Evolutionary conservation across 2,797 vertebrate genomes (phyloP).

Genomic region (Gouania willdenowi): DNA sequence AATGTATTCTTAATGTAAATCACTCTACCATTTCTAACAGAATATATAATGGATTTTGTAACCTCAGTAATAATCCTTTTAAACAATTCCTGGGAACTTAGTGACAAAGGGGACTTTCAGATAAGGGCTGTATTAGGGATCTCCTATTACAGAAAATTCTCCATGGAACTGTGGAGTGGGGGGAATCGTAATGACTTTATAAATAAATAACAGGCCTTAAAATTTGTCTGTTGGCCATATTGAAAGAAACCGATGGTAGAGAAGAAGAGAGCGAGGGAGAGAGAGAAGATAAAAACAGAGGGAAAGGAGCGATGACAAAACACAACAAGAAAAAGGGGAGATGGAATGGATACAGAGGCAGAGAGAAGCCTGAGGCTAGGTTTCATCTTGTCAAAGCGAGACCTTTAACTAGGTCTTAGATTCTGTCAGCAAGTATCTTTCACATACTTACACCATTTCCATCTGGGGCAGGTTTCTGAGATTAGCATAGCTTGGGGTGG

Average conservation of each 20-base stretch:
- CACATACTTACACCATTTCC: conserved; percentile 60
- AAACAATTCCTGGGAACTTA: conserved; percentile 56
- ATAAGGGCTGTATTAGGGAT: conserved; percentile 57
- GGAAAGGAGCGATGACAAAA: too few species aligned
- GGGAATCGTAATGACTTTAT: conserved; percentile 63
- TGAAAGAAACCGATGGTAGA: conserved; percentile 32
- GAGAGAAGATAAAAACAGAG: conserved; percentile 22
- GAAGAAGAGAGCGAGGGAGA: conserved; percentile 9
- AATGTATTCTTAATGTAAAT: conserved; percentile 51
- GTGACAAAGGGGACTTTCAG: conserved; percentile 57
- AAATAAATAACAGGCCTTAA: conserved; percentile 68
- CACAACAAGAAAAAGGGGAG: conserved; percentile 13
- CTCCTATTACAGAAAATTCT: conserved; percentile 38
- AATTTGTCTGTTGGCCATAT: conserved; percentile 46
- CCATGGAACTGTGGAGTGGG: conserved; percentile 34
- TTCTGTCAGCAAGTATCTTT: conserved; percentile 69
- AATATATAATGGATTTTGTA: conserved; percentile 54
- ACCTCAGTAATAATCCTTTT: conserved; percentile 60
- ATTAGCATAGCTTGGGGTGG: conserved; percentile 31
- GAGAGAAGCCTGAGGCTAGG: conserved; percentile 59
- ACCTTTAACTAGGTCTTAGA: conserved; percentile 71
- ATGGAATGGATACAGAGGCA: conserved; percentile 41
- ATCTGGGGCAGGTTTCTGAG: conserved; percentile 43
- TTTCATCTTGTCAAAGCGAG: conserved; percentile 71
- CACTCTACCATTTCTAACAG: conserved; percentile 35